Evolutionary conservation across 2,113 vertebrate species (phyloP), one percentile per base, ranked within the genome.

Genomic region (Oryzias melastigma): DNA sequence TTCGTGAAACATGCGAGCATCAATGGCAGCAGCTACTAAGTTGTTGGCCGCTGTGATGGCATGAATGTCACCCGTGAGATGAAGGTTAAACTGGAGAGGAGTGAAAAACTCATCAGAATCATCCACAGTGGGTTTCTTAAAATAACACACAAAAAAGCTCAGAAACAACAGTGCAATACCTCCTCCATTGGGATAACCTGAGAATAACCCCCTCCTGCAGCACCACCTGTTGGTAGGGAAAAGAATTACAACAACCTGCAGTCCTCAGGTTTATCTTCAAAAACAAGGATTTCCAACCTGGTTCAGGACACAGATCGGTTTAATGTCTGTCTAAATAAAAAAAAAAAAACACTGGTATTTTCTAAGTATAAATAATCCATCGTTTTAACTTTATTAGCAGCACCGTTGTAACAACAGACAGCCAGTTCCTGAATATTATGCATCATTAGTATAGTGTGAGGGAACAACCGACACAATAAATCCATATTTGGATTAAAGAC

Each of bases 151-250:
- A n/a, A n/a, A n/a, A n/a, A 17, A n/a, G 20, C 17, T 52, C 0
- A 7, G 5, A 62, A 48, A 20, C 48, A 62, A 8, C 20, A 43
- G 4, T 7, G 27, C 5, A 2, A 24, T 95, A 99, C 97, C 96
- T 99, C 97, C 77, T 99, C 97, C 97, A 99, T 99, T 10, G 97
- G 97, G 81, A 98, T 88, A 74, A 99, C 94, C 77, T 99, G 97
- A 62, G 97, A 98, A 77, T 98, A 99, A 77, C 97, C 97, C 6
- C 97, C 97, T 65, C 97, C 97, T 76, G 97, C 97, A 88, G 97
- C 97, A 48, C 97, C 97, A 80, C 97, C 97, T 99, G 87, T 10
- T 81, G 77, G 83, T 35, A 65, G n/a, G 81, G 58, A 46, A 70
- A 20, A 70, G 27, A 52, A 79, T 22, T 29, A 24, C 42, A 62